These are phyloP conservation scores for Neopelma chrysocephalum DNA, from an alignment of 2,797 vertebrate species.

Conservation along the genomic window DNA sequence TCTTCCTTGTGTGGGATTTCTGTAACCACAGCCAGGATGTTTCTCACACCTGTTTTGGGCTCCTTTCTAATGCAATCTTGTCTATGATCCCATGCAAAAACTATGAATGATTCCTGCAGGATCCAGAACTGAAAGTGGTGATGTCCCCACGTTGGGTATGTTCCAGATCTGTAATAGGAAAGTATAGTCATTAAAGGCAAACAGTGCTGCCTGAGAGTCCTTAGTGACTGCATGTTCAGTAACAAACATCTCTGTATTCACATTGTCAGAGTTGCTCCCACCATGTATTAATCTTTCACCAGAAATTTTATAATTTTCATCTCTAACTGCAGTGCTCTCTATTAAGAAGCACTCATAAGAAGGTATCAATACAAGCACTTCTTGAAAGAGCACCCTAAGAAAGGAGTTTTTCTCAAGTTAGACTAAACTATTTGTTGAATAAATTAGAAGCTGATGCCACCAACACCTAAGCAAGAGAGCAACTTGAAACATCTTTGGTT, in stretches of 20 bases:
- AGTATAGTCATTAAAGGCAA: neutral
- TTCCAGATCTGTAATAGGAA: neutral
- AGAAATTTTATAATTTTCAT: conserved; percentile 34
- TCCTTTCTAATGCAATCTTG: neutral
- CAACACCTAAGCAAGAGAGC: conserved; percentile 57
- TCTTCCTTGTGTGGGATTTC: neutral
- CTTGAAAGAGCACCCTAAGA: conserved; percentile 39
- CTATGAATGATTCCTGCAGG: accelerated
- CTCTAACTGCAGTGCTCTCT: conserved; percentile 7
- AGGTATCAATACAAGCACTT: neutral
- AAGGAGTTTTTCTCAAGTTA: conserved; percentile 50
- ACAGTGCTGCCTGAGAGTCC: neutral
- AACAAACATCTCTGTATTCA: neutral
- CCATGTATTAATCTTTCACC: conserved; percentile 1
- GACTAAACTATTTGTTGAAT: conserved; percentile 62
- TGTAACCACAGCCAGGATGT: neutral
- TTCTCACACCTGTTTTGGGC: neutral
- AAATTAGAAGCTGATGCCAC: conserved; percentile 55
- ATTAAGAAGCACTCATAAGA: neutral
- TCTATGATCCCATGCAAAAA: neutral
- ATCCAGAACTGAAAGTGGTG: neutral
- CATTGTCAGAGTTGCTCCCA: neutral
- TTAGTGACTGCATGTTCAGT: neutral
- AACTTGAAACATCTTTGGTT: conserved; percentile 69
- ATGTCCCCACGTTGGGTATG: accelerated